Percentiles rank a stretch among this genome's conserved stretches.
These are phyloP conservation scores for Nymphalis io DNA, from an alignment of 1,140 invertebrate genomes.

Conservation along the genomic window DNA sequence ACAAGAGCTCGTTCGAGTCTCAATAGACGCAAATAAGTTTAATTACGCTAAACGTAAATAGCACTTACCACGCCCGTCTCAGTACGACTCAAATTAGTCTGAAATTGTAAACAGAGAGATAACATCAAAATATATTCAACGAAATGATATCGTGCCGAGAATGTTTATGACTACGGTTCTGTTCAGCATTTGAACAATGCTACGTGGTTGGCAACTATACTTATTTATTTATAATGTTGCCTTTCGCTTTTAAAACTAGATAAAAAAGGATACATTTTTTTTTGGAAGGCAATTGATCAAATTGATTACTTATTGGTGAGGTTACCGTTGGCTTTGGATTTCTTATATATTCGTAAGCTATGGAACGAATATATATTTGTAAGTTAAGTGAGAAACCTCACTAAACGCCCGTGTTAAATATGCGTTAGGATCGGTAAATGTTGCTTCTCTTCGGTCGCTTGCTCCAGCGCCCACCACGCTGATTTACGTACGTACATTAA, in stretches of 20 bases:
- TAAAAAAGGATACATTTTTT: no score
- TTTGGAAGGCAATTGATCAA: no score
- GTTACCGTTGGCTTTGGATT: no score
- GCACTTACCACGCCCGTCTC: neutral
- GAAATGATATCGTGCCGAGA: neutral
- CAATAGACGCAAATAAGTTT: neutral
- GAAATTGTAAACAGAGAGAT: constrained; percentile 4
- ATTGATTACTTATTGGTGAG: no score
- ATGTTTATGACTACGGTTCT: neutral
- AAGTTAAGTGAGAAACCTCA: neutral
- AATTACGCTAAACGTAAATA: constrained; percentile 13
- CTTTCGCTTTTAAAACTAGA: no score
- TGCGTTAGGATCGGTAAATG: constrained; percentile 5
- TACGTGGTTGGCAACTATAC: no score
- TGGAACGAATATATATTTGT: no score
- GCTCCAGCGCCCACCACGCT: neutral
- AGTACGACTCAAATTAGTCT: neutral
- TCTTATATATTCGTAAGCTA: no score
- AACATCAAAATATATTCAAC: neutral
- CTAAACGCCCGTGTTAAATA: neutral
- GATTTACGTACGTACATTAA: constrained; percentile 12
- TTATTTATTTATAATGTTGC: no score
- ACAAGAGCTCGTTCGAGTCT: neutral
- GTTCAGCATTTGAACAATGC: neutral
- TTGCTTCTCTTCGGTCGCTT: neutral